Evolutionary conservation across 1,140 invertebrate genomes (phyloP).

Genomic region (Panagrolaimus sp.): DNA sequence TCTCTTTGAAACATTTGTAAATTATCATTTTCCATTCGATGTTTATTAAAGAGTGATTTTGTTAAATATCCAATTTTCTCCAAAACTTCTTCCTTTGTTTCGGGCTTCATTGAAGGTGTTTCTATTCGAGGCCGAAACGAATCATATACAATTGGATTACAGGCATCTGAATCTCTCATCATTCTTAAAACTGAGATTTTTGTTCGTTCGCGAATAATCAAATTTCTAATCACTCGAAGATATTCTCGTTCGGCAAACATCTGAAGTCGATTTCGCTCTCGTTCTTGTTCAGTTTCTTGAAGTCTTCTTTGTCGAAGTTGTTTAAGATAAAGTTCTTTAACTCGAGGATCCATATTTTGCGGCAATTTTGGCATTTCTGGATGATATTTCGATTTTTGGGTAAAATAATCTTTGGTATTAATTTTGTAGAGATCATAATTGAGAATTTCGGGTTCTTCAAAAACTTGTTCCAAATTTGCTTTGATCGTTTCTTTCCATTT

Average conservation of each 20-base stretch:
- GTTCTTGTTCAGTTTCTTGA: background rate
- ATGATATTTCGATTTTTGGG: too few relatives aligned
- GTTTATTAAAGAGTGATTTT: background rate
- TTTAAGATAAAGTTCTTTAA: too few relatives aligned
- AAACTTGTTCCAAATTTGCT: too few relatives aligned
- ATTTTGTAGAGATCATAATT: too few relatives aligned
- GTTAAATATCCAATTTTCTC: background rate
- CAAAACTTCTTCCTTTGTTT: background rate
- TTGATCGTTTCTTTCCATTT: background rate
- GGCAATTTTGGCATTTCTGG: too few relatives aligned
- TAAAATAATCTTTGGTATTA: too few relatives aligned
- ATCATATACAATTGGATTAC: conserved; percentile 7
- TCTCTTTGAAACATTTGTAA: background rate
- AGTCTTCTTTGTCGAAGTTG: background rate
- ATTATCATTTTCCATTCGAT: background rate
- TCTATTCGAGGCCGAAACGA: background rate
- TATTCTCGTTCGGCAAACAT: background rate
- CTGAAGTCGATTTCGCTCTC: background rate
- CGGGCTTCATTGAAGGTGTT: background rate
- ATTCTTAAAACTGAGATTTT: background rate
- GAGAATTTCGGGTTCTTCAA: too few relatives aligned
- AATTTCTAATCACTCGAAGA: background rate
- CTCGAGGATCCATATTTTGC: too few relatives aligned
- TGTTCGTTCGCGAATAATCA: background rate
- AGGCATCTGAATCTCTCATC: background rate